A percentile compares a stretch with the other conserved stretches of the same genome.
phyloP scores from a whole-genome alignment of 2,888 invertebrate species.

The Tachina grossa region DNA sequence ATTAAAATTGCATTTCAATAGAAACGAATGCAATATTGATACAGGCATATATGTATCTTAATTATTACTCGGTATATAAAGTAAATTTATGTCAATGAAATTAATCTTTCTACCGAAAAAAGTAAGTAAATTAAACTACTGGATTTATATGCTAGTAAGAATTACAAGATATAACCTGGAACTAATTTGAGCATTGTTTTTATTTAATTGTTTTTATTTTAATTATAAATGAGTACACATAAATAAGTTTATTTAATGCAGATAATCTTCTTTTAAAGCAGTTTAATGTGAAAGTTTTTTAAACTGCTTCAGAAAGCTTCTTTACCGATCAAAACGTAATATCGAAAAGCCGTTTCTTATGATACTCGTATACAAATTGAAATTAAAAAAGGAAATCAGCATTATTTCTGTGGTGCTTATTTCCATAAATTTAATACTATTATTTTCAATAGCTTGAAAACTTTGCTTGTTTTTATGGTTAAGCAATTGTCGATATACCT shows the following conservation, averaged over 20 bases:
- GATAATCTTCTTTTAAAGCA: no score
- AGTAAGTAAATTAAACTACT: not conserved
- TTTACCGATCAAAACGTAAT: no score
- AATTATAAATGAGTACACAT: not conserved
- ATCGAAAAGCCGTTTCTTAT: no score
- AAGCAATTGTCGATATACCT: no score
- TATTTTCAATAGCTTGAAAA: no score
- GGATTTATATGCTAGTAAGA: not conserved
- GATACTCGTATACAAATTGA: no score
- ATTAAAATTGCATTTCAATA: not conserved
- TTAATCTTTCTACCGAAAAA: not conserved
- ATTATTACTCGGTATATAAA: not conserved
- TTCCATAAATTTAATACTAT: no score
- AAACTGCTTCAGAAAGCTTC: no score
- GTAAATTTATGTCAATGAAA: slow-evolving; percentile 1
- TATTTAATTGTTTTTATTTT: not conserved
- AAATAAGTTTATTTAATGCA: not conserved
- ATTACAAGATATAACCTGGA: not conserved
- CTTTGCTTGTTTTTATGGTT: no score
- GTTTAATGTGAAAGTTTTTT: no score
- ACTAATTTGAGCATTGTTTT: not conserved
- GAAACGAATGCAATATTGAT: not conserved
- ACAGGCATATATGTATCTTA: not conserved
- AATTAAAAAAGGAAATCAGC: no score
- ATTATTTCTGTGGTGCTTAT: no score